These are phyloP conservation scores for Poecilia latipinna DNA, from an alignment of 2,113 vertebrate genomes.

Conservation along the genomic window DNA sequence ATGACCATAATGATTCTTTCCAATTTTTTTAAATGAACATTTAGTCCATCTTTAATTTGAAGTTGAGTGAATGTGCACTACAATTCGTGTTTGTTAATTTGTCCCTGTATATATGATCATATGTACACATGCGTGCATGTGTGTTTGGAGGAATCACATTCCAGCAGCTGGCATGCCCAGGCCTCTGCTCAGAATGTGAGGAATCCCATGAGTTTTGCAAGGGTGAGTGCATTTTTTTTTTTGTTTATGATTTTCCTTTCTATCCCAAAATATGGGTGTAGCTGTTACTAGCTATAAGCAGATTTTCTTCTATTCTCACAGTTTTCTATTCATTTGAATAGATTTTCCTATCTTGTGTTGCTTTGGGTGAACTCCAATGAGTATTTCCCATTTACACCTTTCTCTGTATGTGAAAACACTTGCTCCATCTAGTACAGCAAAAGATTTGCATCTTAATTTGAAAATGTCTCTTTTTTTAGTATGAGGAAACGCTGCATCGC, in stretches of 20 bases:
- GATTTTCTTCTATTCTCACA: neutral
- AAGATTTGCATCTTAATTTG: neutral
- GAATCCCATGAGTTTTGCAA: slow-evolving; percentile 61
- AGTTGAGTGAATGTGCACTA: neutral
- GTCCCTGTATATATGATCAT: neutral
- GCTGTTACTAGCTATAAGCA: neutral
- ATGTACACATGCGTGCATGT: neutral
- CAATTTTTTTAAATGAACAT: too few species aligned
- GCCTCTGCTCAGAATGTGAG: slow-evolving; percentile 69
- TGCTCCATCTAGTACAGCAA: neutral
- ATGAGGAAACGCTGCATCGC: neutral
- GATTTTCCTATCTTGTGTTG: slow-evolving; percentile 11
- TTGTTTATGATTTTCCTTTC: slow-evolving; percentile 23
- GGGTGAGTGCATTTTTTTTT: slow-evolving; percentile 18
- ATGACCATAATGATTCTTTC: neutral
- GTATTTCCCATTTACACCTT: neutral
- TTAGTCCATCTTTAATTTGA: neutral
- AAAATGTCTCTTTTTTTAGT: neutral
- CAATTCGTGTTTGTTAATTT: neutral
- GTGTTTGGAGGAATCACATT: slow-evolving; percentile 59
- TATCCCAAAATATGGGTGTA: slow-evolving; percentile 10
- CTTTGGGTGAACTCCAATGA: neutral
- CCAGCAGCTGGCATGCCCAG: slow-evolving; percentile 78
- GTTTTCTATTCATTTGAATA: slow-evolving; percentile 29
- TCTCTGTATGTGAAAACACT: neutral